A percentile compares a stretch with the other conserved stretches of the same genome.
Evolutionary conservation across 2,888 invertebrate genomes (phyloP).

Genomic region (Limnephilus auricula): DNA sequence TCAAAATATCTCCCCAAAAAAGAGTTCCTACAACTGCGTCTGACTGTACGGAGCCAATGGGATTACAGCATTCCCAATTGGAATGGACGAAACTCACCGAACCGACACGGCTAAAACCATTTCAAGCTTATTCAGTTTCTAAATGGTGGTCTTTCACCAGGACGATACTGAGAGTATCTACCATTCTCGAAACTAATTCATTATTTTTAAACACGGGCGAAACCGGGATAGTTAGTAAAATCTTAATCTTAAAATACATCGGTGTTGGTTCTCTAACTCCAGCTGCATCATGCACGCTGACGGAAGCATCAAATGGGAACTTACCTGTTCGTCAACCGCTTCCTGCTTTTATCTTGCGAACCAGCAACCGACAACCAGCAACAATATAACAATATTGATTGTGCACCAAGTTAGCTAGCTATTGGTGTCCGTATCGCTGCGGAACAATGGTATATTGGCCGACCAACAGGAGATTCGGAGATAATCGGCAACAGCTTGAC

Average conservation of each 20-base stretch:
- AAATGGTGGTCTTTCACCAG: no score
- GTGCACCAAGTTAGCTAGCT: not conserved
- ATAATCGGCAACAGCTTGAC: not conserved
- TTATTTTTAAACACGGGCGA: no score
- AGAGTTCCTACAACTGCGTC: no score
- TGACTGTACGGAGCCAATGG: no score
- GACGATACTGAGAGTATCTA: no score
- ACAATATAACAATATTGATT: not conserved
- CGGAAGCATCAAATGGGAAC: conserved; percentile 17
- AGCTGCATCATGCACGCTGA: conserved; percentile 14
- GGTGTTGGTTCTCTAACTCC: not conserved
- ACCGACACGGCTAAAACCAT: no score
- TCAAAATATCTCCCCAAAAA: no score
- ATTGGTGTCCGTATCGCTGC: not conserved
- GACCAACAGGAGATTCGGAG: not conserved
- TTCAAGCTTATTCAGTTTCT: no score
- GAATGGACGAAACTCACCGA: no score
- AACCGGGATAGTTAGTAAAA: not conserved
- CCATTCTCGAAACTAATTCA: no score
- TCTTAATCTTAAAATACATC: not conserved
- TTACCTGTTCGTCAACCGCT: not conserved
- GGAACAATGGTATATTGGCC: not conserved
- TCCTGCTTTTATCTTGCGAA: not conserved
- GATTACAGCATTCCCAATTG: no score
- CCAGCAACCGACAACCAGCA: not conserved